These are phyloP conservation scores for Sitophilus oryzae DNA, from an alignment of 1,140 invertebrate genomes.

Conservation along the genomic window DNA sequence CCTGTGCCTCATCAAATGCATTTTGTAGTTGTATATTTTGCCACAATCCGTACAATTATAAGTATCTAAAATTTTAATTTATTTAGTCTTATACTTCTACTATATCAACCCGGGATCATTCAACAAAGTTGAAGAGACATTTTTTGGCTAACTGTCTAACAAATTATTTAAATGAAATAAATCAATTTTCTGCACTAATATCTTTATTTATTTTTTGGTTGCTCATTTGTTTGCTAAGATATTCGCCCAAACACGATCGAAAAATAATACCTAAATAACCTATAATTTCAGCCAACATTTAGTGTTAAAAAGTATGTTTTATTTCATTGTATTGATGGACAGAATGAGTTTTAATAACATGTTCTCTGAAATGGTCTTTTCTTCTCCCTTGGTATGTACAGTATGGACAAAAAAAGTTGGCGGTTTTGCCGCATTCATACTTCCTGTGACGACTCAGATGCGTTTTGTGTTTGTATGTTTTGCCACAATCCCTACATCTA, in stretches of 20 bases:
- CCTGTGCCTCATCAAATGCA: conserved; percentile 26
- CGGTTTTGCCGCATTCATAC: conserved; percentile 58
- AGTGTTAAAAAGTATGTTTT: not conserved
- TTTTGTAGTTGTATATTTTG: conserved; percentile 32
- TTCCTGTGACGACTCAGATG: conserved; percentile 56
- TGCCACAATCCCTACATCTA: conserved; percentile 46
- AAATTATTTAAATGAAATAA: too few species aligned
- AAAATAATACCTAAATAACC: too few species aligned
- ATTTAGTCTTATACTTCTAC: too few species aligned
- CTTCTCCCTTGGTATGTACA: conserved; percentile 32
- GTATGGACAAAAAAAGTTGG: conserved; percentile 57
- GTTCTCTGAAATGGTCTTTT: not conserved
- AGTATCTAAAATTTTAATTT: not conserved
- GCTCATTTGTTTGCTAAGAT: too few species aligned
- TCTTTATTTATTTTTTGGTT: too few species aligned
- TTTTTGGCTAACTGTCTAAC: too few species aligned
- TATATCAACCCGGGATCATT: too few species aligned
- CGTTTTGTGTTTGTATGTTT: conserved; percentile 52
- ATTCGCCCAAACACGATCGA: too few species aligned
- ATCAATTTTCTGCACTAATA: too few species aligned
- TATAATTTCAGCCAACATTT: too few species aligned
- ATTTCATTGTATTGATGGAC: not conserved
- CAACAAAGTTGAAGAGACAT: too few species aligned
- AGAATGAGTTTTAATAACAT: not conserved
- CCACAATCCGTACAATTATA: conserved; percentile 17